Conservation (phyloP, 2,113 vertebrate species). For the Centrocercus urophasianus region DNA sequence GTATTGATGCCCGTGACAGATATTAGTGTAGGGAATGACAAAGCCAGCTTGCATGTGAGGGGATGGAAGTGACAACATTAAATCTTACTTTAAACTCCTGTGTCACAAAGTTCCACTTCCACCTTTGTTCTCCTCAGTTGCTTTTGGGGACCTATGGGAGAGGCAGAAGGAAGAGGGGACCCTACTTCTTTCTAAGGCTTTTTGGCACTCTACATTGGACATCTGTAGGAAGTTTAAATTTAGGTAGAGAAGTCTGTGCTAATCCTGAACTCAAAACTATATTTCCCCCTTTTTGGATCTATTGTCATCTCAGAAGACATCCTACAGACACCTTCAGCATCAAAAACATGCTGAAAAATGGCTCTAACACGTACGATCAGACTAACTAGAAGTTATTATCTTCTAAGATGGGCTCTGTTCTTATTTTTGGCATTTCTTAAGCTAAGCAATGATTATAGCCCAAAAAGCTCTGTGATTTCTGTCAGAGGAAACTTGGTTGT, state of each 20-base stretch:
- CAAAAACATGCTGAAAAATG: not conserved
- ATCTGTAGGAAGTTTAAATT: not conserved
- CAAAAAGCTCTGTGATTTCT: constrained; percentile 10
- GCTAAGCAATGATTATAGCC: not conserved
- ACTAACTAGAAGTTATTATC: not conserved
- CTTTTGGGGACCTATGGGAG: not conserved
- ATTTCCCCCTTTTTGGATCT: not conserved
- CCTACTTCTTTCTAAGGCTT: not conserved
- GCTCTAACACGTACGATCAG: not conserved
- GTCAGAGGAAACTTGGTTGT: constrained; percentile 26
- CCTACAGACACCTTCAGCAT: not conserved
- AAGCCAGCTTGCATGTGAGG: not conserved
- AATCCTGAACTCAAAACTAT: not conserved
- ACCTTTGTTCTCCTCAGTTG: not conserved
- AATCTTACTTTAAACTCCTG: not conserved
- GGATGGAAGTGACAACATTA: not conserved
- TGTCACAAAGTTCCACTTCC: not conserved
- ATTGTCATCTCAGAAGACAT: not conserved
- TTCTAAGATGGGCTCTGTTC: not conserved
- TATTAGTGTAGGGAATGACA: not conserved
- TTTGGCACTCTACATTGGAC: not conserved
- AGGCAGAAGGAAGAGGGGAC: fast-evolving
- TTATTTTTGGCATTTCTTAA: not conserved
- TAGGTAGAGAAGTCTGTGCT: not conserved
- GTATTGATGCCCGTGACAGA: not conserved